These are phyloP conservation scores for Heliocidaris tuberculata DNA, from an alignment of 35 echinoderm and acorn worm species.

Conservation along the genomic window DNA sequence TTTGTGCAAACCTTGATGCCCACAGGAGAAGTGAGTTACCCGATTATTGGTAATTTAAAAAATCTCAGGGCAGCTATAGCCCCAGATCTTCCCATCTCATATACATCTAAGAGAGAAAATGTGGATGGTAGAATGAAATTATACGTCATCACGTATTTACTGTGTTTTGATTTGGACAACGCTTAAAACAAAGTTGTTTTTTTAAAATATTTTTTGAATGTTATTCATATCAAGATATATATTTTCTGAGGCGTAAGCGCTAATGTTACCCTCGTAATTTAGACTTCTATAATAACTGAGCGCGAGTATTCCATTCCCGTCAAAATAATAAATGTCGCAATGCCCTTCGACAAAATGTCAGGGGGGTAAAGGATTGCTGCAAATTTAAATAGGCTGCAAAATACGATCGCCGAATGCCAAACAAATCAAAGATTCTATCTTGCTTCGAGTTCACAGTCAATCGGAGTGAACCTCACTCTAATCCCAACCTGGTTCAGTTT, in stretches of 20 bases:
- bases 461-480: background rate
- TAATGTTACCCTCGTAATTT: background rate
- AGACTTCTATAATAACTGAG: background rate
- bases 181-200: no score
- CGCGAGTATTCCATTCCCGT: background rate
- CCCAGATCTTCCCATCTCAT: no score
- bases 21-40: no score
- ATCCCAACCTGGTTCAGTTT: conserved; percentile 18
- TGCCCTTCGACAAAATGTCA: background rate
- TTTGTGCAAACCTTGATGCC: no score
- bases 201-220: no score
- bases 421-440: background rate
- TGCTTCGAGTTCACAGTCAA: conserved; percentile 19
- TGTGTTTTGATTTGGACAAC: no score
- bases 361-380: background rate
- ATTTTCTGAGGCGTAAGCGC: background rate
- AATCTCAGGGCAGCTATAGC: no score
- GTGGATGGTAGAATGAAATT: no score
- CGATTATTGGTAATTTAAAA: no score
- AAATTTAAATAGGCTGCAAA: conserved; percentile 3
- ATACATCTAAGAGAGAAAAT: no score
- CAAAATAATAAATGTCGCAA: background rate
- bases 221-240: no score
- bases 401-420: background rate
- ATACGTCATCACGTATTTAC: no score